A percentile compares a stretch with the other conserved stretches of the same genome.
Evolutionary conservation across 2,113 vertebrate genomes (phyloP).

Genomic region (Archilochus colubris): DNA sequence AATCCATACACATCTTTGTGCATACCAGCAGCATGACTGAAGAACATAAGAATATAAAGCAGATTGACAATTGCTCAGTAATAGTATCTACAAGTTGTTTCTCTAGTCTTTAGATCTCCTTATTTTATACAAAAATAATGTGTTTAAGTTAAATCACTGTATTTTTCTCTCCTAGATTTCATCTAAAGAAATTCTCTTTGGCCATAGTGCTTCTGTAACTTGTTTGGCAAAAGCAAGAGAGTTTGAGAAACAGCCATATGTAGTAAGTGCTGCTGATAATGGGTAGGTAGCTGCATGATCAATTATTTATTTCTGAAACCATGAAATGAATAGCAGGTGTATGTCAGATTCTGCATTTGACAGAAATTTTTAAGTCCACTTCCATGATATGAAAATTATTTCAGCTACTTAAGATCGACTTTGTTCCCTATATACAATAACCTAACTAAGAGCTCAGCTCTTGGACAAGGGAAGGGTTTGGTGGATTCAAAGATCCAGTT

Average conservation of each 20-base stretch:
- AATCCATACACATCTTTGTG: background rate
- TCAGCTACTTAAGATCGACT: background rate
- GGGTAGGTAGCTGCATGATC: conserved; percentile 73
- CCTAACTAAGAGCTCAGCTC: background rate
- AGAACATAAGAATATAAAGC: background rate
- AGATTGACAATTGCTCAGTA: background rate
- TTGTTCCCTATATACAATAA: background rate
- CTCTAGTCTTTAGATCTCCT: background rate
- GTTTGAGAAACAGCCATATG: conserved; percentile 81
- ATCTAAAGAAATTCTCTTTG: conserved; percentile 80
- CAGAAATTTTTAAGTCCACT: background rate
- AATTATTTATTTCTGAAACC: background rate
- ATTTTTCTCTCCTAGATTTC: conserved; percentile 73
- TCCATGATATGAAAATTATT: background rate
- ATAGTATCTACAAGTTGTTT: background rate
- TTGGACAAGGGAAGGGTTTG: background rate
- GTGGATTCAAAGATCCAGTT: background rate
- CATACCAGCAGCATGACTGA: background rate
- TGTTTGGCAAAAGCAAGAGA: conserved; percentile 83
- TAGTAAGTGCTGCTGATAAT: conserved; percentile 82
- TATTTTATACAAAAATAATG: background rate
- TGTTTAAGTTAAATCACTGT: background rate
- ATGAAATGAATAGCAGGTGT: background rate
- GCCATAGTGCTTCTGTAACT: conserved; percentile 78
- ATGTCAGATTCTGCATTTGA: background rate